These are phyloP conservation scores for Trinorchestia longiramus DNA, from an alignment of 1,140 invertebrate species.

Conservation along the genomic window DNA sequence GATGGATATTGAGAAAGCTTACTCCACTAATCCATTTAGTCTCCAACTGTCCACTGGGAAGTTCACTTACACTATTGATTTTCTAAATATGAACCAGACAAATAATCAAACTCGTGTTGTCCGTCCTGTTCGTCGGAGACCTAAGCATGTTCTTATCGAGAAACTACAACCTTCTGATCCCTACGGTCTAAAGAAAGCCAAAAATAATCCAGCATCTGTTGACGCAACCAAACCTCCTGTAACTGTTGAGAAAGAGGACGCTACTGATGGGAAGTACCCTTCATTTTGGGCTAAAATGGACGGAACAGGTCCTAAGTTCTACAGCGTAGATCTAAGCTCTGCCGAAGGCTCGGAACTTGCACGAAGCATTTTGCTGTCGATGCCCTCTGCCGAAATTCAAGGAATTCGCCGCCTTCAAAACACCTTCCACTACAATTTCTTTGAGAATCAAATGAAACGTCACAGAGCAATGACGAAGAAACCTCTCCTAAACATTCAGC, in stretches of 20 bases:
- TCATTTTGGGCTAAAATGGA: slow-evolving; percentile 15
- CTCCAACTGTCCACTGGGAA: neutral
- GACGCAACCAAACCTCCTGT: neutral
- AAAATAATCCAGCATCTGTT: neutral
- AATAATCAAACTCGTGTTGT: neutral
- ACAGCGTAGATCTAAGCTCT: neutral
- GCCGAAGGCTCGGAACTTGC: neutral
- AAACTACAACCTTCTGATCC: slow-evolving; percentile 12
- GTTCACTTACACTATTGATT: slow-evolving; percentile 14
- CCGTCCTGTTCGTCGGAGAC: slow-evolving; percentile 8
- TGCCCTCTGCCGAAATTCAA: neutral
- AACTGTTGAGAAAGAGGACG: neutral
- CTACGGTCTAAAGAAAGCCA: neutral
- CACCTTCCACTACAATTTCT: slow-evolving; percentile 1
- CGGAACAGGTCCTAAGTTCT: slow-evolving; percentile 14
- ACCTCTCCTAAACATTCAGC: neutral
- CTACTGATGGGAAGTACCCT: neutral
- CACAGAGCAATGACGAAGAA: neutral
- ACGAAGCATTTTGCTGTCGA: neutral
- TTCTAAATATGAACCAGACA: neutral
- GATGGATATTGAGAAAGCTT: slow-evolving; percentile 17
- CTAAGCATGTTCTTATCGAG: slow-evolving; percentile 31
- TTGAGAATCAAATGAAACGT: slow-evolving; percentile 10
- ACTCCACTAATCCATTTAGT: neutral
- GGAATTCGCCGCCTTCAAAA: slow-evolving; percentile 30